Evolutionary conservation across 2,113 vertebrate species (phyloP), one percentile per base, ranked within the genome.

Genomic region (Chauna torquata): DNA sequence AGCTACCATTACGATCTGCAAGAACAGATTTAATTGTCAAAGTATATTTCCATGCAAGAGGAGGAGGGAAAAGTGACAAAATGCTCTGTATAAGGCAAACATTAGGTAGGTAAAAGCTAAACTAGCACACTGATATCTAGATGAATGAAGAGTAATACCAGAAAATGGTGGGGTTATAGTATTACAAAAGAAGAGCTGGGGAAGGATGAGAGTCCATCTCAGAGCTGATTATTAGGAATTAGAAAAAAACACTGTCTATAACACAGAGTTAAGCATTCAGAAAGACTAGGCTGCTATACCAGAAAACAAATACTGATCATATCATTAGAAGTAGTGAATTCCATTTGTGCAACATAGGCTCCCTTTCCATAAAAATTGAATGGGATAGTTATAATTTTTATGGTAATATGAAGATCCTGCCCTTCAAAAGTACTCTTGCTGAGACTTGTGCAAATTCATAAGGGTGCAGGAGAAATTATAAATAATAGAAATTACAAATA

Each of bases 1-100:
- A 96, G 90, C 52, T 84, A 86, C 82, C 65, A 82, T 94, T 90
- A 82, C 45, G 86, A 44, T 64, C 40, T 45, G 68, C 59, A 96
- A 70, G 64, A 91, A 62, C 20, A 86, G 40, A 91, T 92, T 62
- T 91, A 94, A 94, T 83, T 91, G 91, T 62, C n/a, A 82, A 87
- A 92, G 55, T 32, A 34, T 59, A 86, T 61, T 65, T 70, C 32
- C 25, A 38, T 47, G 45, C 38, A 77, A 75, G 81, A 79, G 61
- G 23, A 91, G 49, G 65, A 44, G 16, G 28, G 1, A 10, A 74
- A 85, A 88, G 54, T 55, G n/a, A 34, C 19, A 72, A 49, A 22
- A 12, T 1, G 3, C 59, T 69, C 61, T 61, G 16, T 8, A 19
- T 27, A 76, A 71, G 19, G 23, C 16, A 89, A 82, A 61, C 13